phyloP scores from a whole-genome alignment of 2,797 vertebrate genomes.

The Sphenodon punctatus region DNA sequence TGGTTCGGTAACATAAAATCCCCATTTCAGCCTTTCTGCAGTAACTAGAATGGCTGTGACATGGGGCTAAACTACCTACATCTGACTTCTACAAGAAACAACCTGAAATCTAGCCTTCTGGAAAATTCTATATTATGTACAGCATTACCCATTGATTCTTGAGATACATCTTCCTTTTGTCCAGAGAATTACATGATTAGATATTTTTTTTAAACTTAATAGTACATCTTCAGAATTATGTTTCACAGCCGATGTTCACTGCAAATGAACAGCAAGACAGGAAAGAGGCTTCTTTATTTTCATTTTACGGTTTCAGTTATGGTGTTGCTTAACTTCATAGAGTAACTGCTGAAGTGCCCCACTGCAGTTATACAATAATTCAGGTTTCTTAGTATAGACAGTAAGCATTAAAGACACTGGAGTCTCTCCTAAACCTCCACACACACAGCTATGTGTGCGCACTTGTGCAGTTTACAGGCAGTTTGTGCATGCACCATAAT shows the following conservation, averaged over 20 bases:
- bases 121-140: conserved; percentile 60
- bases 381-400: conserved; percentile 54
- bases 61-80: conserved; percentile 56
- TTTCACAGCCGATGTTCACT: conserved; percentile 51
- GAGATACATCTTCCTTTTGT: conserved; percentile 54
- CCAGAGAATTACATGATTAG: conserved; percentile 27
- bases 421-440: no score
- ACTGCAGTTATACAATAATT: conserved; percentile 57
- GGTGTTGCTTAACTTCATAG: conserved; percentile 47
- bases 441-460: no score
- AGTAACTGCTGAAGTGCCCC: conserved; percentile 43
- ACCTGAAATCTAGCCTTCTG: conserved; percentile 59
- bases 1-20: conserved; percentile 55
- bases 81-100: conserved; percentile 56
- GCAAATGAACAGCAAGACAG: conserved; percentile 48
- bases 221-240: conserved; percentile 51
- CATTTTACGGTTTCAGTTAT: conserved; percentile 52
- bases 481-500: no score
- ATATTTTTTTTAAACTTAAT: conserved; percentile 48
- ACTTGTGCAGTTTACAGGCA: no score
- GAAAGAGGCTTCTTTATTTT: conserved; percentile 32
- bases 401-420: conserved; percentile 56
- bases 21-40: conserved; percentile 63
- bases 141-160: conserved; percentile 53
- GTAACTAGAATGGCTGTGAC: conserved; percentile 58